Evolutionary conservation across 2,113 vertebrate genomes (phyloP).

Genomic region (Daphoenositta chrysoptera): DNA sequence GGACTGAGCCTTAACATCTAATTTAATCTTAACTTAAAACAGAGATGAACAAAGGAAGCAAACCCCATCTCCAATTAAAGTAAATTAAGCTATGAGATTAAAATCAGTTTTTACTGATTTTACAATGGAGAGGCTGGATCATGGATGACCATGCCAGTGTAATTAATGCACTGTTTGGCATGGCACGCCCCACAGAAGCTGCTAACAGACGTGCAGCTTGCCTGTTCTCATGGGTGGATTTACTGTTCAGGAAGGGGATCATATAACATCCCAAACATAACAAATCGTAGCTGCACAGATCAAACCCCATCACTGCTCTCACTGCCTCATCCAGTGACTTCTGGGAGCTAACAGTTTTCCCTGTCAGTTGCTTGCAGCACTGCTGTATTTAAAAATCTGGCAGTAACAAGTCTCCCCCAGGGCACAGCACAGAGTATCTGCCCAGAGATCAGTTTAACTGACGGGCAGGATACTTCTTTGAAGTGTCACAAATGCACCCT

Average conservation of each 20-base stretch:
- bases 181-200: background rate
- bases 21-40: background rate
- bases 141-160: background rate
- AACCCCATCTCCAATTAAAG: background rate
- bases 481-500: background rate
- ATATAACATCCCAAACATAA: background rate
- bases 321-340: background rate
- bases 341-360: background rate
- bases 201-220: background rate
- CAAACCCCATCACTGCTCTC: background rate
- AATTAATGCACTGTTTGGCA: background rate
- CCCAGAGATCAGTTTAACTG: background rate
- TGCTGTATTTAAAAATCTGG: background rate
- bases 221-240: background rate
- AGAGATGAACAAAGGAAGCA: background rate
- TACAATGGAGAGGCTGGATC: background rate
- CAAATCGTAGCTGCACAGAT: background rate
- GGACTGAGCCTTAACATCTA: background rate
- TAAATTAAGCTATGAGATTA: background rate
- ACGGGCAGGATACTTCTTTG: background rate
- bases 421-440: background rate
- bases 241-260: background rate
- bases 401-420: background rate
- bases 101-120: background rate
- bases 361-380: background rate